Conservation (phyloP, 2,113 vertebrate genomes). For the Mus spicilegus region DNA sequence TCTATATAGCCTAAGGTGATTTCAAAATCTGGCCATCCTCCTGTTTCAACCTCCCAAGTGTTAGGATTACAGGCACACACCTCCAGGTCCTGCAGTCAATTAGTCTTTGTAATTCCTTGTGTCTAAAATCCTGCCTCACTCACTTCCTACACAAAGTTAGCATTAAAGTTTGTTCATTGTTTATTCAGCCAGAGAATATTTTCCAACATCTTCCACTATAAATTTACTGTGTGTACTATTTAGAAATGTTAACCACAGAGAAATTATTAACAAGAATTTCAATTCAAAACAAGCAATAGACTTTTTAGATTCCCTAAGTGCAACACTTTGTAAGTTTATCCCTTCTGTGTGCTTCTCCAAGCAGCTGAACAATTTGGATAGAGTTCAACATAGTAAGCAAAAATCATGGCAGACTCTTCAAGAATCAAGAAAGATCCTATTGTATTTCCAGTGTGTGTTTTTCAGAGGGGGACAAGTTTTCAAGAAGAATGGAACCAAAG, state of each 20-base stretch:
- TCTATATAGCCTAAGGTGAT: background rate
- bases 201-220: slow-evolving; percentile 5
- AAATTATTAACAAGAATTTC: slow-evolving; percentile 66
- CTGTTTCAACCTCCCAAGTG: background rate
- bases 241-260: slow-evolving; percentile 58
- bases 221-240: slow-evolving; percentile 43
- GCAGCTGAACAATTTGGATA: slow-evolving; percentile 57
- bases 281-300: slow-evolving; percentile 60
- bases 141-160: slow-evolving; percentile 28
- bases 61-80: background rate
- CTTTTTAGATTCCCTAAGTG: slow-evolving; percentile 50
- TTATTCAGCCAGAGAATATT: slow-evolving; percentile 39
- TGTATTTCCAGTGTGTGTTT: slow-evolving; percentile 32
- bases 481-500: slow-evolving; percentile 32
- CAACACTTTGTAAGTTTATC: slow-evolving; percentile 46
- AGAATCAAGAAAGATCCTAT: slow-evolving; percentile 63
- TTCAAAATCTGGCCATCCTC: background rate
- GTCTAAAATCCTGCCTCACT: slow-evolving; percentile 20
- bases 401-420: slow-evolving; percentile 63
- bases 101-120: background rate
- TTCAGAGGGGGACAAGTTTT: slow-evolving; percentile 52
- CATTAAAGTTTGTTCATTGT: slow-evolving; percentile 8
- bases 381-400: slow-evolving; percentile 48
- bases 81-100: background rate
- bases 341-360: slow-evolving; percentile 56